Evolutionary conservation across 2,797 vertebrate species (phyloP).

Genomic region (Paguma larvata): DNA sequence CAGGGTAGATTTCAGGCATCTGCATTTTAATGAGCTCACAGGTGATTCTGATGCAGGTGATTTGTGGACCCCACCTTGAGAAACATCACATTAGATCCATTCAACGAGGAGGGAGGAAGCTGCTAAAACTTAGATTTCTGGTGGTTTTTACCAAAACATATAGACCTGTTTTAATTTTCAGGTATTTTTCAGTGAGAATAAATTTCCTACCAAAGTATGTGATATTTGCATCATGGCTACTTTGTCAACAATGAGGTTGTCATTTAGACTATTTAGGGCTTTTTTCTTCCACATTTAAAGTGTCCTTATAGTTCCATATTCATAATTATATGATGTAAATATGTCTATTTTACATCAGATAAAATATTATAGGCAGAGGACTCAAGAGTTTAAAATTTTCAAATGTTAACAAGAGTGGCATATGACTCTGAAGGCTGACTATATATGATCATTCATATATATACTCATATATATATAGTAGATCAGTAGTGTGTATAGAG

Average conservation of each 20-base stretch:
- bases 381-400: neutral
- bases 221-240: neutral
- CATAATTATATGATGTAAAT: neutral
- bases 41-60: neutral
- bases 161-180: neutral
- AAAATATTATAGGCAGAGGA: neutral
- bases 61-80: neutral
- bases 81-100: neutral
- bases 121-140: neutral
- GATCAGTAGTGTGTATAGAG: neutral
- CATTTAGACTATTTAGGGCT: neutral
- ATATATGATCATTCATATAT: neutral
- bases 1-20: neutral
- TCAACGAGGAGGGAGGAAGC: neutral
- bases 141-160: neutral
- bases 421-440: neutral
- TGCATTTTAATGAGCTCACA: neutral
- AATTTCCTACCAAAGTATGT: neutral
- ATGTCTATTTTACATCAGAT: neutral
- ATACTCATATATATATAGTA: neutral
- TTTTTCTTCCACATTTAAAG: neutral
- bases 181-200: conserved; percentile 24
- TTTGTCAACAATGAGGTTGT: neutral
- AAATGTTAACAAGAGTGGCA: neutral
- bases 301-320: neutral